phyloP scores from a whole-genome alignment of 2,797 vertebrate genomes.

The Staurois parvus region DNA sequence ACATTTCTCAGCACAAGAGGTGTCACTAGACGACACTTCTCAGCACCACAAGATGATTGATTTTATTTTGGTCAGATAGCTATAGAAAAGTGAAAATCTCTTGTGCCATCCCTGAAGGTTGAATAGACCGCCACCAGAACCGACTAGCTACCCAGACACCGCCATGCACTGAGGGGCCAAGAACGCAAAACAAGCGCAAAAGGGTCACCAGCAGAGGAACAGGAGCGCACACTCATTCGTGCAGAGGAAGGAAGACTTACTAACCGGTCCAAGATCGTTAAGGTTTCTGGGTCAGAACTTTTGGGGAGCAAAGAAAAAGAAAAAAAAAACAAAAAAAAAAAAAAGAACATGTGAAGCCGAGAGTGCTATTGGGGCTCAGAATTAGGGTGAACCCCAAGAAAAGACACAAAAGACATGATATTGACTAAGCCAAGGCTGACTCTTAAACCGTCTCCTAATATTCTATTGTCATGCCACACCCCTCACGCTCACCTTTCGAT shows the following conservation, averaged over 20 bases:
- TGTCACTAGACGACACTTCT: no score
- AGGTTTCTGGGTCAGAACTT: slow-evolving; percentile 99
- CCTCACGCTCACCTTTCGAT: slow-evolving; percentile 88
- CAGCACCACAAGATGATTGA: no score
- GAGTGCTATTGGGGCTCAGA: slow-evolving; percentile 71
- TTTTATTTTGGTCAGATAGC: no score
- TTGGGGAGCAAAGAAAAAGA: slow-evolving; percentile 91
- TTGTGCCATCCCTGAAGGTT: slow-evolving; percentile 15
- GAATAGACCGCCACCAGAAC: slow-evolving; percentile 29
- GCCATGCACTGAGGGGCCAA: slow-evolving; percentile 66
- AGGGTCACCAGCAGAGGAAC: slow-evolving; percentile 70
- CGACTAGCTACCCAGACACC: slow-evolving; percentile 72
- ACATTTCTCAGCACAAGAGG: no score
- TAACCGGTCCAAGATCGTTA: slow-evolving; percentile 99
- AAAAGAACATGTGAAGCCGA: slow-evolving; percentile 87
- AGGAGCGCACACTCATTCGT: slow-evolving; percentile 80
- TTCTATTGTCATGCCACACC: background rate
- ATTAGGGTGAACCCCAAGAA: slow-evolving; percentile 13
- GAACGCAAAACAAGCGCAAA: slow-evolving; percentile 49
- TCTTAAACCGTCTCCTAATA: background rate
- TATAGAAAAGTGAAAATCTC: no score
- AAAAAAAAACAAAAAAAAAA: slow-evolving; percentile 85
- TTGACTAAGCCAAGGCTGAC: background rate
- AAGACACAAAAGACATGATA: background rate
- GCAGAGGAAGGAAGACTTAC: slow-evolving; percentile 92